phyloP scores from a whole-genome alignment of 1,140 invertebrate genomes.

The Euura saliciscinereae region DNA sequence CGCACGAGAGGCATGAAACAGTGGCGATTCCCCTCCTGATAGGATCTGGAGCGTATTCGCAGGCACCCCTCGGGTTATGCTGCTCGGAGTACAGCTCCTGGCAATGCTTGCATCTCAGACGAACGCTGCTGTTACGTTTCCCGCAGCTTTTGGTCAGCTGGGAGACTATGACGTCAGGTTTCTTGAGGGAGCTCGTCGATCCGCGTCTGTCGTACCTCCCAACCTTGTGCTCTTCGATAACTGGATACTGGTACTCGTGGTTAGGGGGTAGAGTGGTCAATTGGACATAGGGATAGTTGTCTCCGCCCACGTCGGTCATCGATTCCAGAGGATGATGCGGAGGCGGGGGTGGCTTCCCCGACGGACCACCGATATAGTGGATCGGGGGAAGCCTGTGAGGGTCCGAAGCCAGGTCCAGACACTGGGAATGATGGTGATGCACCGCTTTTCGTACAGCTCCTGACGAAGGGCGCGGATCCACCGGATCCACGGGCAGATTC shows the following conservation, averaged over 20 bases:
- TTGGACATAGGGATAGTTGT: constrained; percentile 86
- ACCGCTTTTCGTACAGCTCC: constrained; percentile 42
- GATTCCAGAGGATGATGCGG: constrained; percentile 47
- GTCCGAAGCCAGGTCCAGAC: constrained; percentile 43
- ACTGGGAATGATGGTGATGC: constrained; percentile 43
- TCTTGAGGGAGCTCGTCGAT: constrained; percentile 67
- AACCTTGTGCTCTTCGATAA: constrained; percentile 69
- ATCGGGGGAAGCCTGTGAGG: constrained; percentile 42
- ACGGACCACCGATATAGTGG: constrained; percentile 43
- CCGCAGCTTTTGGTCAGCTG: constrained; percentile 48
- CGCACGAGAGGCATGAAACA: constrained; percentile 84
- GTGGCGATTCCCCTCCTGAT: constrained; percentile 80
- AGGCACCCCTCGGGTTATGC: constrained; percentile 81
- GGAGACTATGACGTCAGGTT: constrained; percentile 62
- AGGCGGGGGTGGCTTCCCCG: constrained; percentile 38
- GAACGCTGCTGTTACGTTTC: constrained; percentile 43
- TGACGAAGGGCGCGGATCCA: constrained; percentile 70
- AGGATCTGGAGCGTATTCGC: constrained; percentile 88
- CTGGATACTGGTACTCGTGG: constrained; percentile 85
- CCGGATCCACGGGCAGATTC: constrained; percentile 77
- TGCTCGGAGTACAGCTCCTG: constrained; percentile 79
- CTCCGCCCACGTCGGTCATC: constrained; percentile 51
- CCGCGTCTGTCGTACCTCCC: constrained; percentile 59
- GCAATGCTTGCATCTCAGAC: constrained; percentile 65
- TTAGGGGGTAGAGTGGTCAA: constrained; percentile 68